A percentile compares a stretch with the other conserved stretches of the same genome.
phyloP scores from a whole-genome alignment of 37 sponge, comb jelly and placozoan genomes.

The Theonella swinhoei region DNA sequence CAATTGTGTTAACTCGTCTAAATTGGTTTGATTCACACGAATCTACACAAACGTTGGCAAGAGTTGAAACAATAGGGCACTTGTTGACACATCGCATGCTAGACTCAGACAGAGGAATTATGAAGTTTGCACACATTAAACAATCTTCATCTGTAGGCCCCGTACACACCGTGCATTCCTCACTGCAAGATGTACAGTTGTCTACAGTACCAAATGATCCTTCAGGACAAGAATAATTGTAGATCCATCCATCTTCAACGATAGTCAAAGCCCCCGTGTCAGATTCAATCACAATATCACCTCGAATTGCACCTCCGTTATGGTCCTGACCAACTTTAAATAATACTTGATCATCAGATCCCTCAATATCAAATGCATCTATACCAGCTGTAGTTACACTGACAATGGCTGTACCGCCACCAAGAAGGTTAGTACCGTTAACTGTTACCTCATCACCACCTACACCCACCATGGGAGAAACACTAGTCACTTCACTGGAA shows the following conservation, averaged over 20 bases:
- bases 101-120: background rate
- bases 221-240: slow-evolving; percentile 42
- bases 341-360: background rate
- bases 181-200: slow-evolving; percentile 41
- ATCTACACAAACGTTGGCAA: slow-evolving; percentile 50
- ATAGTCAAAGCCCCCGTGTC: slow-evolving; percentile 69
- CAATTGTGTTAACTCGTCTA: background rate
- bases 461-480: slow-evolving; percentile 54
- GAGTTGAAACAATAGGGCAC: slow-evolving; percentile 55
- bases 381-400: slow-evolving; percentile 56
- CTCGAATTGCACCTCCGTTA: slow-evolving; percentile 8
- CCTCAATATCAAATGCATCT: background rate
- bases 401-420: slow-evolving; percentile 45
- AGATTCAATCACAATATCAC: slow-evolving; percentile 44
- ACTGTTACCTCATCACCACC: slow-evolving; percentile 49
- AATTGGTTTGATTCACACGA: slow-evolving; percentile 55
- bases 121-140: slow-evolving; percentile 42
- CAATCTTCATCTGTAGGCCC: slow-evolving; percentile 49
- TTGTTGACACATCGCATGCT: slow-evolving; percentile 43
- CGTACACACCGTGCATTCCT: slow-evolving; percentile 37
- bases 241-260: slow-evolving; percentile 30
- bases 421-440: slow-evolving; percentile 53
- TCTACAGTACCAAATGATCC: slow-evolving; percentile 31
- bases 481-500: slow-evolving; percentile 15
- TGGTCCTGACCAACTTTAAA: slow-evolving; percentile 44